These are phyloP conservation scores for Glaucomys volans DNA, from an alignment of 2,113 vertebrate species.

Conservation along the genomic window DNA sequence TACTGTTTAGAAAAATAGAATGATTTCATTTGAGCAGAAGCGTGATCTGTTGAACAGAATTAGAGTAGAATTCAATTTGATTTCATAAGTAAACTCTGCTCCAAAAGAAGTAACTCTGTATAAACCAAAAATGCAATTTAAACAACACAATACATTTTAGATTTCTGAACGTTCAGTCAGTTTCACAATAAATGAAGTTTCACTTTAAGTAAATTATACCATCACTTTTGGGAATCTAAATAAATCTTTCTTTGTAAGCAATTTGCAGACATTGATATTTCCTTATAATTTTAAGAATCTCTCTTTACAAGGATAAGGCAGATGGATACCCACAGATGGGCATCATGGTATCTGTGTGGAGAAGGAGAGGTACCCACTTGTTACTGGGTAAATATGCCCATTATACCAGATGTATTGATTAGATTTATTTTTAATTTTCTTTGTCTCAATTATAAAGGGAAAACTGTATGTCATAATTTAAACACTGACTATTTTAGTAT, in stretches of 20 bases:
- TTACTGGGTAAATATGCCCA: constrained; percentile 4
- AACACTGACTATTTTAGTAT: not conserved
- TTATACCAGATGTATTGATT: constrained; percentile 36
- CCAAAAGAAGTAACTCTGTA: constrained; percentile 67
- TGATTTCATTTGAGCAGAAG: constrained; percentile 70
- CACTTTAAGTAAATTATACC: constrained; percentile 71
- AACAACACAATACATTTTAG: constrained; percentile 72
- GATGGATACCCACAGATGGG: constrained; percentile 62
- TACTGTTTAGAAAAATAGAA: constrained; percentile 67
- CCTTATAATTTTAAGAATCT: constrained; percentile 41
- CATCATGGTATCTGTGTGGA: not conserved
- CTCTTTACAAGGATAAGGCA: constrained; percentile 59
- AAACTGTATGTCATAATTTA: constrained; percentile 10
- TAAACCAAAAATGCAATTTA: constrained; percentile 79
- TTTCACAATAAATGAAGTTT: constrained; percentile 77
- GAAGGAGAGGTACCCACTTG: constrained; percentile 39
- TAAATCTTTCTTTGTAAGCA: constrained; percentile 72
- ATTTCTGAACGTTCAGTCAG: constrained; percentile 57
- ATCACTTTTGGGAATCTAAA: constrained; percentile 72
- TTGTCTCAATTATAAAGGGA: constrained; percentile 6
- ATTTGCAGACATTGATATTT: constrained; percentile 63
- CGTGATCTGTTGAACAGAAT: constrained; percentile 70
- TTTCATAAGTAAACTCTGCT: constrained; percentile 72
- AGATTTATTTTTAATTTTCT: constrained; percentile 62
- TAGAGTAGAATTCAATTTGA: constrained; percentile 74